Evolutionary conservation across 1,140 invertebrate species (phyloP).

Genomic region (Platyscapa corneri): DNA sequence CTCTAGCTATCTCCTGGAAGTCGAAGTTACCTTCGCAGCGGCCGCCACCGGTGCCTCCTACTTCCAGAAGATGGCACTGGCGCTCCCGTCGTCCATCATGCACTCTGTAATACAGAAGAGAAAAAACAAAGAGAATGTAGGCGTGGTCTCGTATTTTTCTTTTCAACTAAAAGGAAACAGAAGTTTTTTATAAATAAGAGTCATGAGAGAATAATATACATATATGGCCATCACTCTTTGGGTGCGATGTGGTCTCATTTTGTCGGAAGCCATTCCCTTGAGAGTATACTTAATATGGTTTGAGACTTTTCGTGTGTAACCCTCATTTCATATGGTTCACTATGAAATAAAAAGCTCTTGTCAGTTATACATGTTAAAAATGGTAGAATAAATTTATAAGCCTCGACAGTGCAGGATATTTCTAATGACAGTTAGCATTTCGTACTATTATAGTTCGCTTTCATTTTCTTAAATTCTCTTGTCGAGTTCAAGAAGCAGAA

Average conservation of each 20-base stretch:
- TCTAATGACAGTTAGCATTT: conserved; percentile 50
- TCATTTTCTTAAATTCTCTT: neutral
- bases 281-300: neutral
- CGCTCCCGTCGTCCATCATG: conserved; percentile 77
- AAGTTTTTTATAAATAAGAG: conserved; percentile 2
- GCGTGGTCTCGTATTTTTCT: conserved; percentile 37
- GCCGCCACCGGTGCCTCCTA: conserved; percentile 77
- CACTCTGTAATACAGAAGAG: conserved; percentile 79
- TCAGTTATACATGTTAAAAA: neutral
- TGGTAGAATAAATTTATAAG: neutral
- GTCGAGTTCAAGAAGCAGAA: no score
- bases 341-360: neutral
- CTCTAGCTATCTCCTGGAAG: conserved; percentile 78
- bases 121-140: conserved; percentile 64
- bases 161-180: conserved; percentile 25
- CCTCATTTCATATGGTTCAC: neutral
- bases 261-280: neutral
- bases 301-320: neutral
- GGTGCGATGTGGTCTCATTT: conserved; percentile 23
- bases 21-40: conserved; percentile 77
- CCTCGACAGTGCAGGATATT: conserved; percentile 60
- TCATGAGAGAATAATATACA: conserved; percentile 16
- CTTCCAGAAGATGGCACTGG: conserved; percentile 78
- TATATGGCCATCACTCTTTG: conserved; percentile 31
- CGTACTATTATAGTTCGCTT: neutral